These are phyloP conservation scores for Alexandromys fortis DNA, from an alignment of 2,113 vertebrate species.

Conservation along the genomic window DNA sequence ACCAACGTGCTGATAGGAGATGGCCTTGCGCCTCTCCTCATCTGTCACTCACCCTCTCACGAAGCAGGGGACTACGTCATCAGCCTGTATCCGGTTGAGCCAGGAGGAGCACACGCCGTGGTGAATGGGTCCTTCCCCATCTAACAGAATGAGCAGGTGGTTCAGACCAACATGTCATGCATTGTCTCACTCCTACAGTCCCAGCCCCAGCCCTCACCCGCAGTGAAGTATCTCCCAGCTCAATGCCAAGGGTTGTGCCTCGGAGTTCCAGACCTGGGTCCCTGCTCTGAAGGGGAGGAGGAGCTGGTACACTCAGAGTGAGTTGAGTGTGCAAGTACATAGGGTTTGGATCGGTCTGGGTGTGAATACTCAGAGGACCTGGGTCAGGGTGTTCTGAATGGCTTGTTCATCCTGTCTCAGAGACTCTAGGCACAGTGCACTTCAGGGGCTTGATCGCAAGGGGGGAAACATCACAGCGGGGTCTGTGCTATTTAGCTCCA, in stretches of 20 bases:
- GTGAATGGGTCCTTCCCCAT: slow-evolving; percentile 94
- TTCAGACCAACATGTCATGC: too few species aligned
- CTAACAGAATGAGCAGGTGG: slow-evolving; percentile 82
- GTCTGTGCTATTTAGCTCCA: too few species aligned
- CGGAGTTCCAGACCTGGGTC: not conserved
- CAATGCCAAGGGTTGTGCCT: not conserved
- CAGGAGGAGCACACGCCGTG: slow-evolving; percentile 98
- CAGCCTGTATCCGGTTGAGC: slow-evolving; percentile 94
- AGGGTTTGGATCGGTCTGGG: too few species aligned
- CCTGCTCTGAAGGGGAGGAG: not conserved
- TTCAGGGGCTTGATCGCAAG: not conserved
- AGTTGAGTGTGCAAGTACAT: too few species aligned
- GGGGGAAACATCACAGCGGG: not conserved
- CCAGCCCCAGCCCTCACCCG: not conserved
- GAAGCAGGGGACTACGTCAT: slow-evolving; percentile 96
- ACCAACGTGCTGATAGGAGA: rapidly evolving
- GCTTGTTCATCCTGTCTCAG: rapidly evolving
- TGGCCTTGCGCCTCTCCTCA: rapidly evolving
- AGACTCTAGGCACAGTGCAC: not conserved
- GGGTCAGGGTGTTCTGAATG: not conserved
- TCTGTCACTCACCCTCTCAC: slow-evolving; percentile 92
- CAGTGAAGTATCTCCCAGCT: not conserved
- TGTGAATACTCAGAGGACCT: not conserved
- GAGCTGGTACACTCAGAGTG: not conserved
- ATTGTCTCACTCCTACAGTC: rapidly evolving